Base-by-base conservation (phyloP, 2,113 vertebrate species). In the Galemys pyrenaicus region DNA sequence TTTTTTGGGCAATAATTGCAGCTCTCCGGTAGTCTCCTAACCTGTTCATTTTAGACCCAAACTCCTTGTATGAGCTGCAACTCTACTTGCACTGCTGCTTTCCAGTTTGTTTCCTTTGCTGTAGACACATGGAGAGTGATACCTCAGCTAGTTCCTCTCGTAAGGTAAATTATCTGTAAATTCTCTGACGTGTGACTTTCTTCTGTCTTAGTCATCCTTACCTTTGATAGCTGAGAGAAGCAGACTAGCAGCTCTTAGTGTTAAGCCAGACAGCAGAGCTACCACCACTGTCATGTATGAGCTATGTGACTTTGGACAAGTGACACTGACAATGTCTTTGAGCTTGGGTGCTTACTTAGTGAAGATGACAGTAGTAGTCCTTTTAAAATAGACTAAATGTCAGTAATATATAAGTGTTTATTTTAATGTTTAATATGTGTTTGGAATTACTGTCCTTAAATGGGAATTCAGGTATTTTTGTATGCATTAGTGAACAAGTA, bases 331-430 rank as follows among this genome's bases (percentile, higher is more conserved):
- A 46, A 0, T 51, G 20, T 51, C 32, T 80, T 20, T 51, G 12
- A 84, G 85, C 79, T 62, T 86, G 49, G 39, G 39, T 62, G 22
- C 30, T 74, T 41, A 44, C 51, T 73, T 92, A 49, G 64, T 88
- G 39, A 67, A 84, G 79, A 39, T 62, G 80, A 58, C 39, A 64
- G 16, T 16, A 15, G n/a, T 62, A 32, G 17, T 87, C 13, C 20
- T 91, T 68, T 39, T 51, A 84, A 60, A 95, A 70, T n/a, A n/a
- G 64, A 79, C 49, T 74, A 62, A 75, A 73, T 80, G 24, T 49
- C 65, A 64, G 13, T 28, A 0, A n/a, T 19, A 71, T n/a, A n/a
- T n/a, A n/a, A n/a, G n/a, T n/a, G n/a, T n/a, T n/a, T n/a, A n/a
- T n/a, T 28, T 30, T 20, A 26, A 11, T 62, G 15, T 81, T 79